These are phyloP conservation scores for Platycheirus rosarum DNA, from an alignment of 2,888 invertebrate genomes.

Conservation along the genomic window DNA sequence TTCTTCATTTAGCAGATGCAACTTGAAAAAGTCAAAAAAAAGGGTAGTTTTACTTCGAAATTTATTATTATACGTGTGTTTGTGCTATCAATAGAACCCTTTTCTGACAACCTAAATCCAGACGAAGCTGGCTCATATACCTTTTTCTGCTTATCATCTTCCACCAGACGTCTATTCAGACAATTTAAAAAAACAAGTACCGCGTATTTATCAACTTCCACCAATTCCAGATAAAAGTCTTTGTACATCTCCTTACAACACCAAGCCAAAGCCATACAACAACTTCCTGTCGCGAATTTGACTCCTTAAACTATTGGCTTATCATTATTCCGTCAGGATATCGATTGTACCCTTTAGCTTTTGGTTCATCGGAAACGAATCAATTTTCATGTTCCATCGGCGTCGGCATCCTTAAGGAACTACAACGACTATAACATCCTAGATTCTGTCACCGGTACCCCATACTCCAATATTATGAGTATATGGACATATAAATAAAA, in stretches of 20 bases:
- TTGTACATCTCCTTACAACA: background rate
- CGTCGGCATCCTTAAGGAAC: constrained; percentile 45
- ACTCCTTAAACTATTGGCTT: constrained; percentile 62
- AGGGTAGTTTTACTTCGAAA: too few species aligned
- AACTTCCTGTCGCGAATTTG: constrained; percentile 72
- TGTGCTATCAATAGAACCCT: too few species aligned
- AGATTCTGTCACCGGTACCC: constrained; percentile 61
- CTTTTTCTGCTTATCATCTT: constrained; percentile 2
- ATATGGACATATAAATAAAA: constrained; percentile 31
- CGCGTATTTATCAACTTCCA: constrained; percentile 8
- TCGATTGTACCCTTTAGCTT: constrained; percentile 74
- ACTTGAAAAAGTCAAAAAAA: too few species aligned
- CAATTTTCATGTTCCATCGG: constrained; percentile 72
- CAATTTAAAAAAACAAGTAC: constrained; percentile 5
- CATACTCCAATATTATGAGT: background rate
- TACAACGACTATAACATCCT: constrained; percentile 31
- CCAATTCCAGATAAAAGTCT: constrained; percentile 12
- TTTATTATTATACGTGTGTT: too few species aligned
- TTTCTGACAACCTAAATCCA: too few species aligned
- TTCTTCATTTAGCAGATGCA: too few species aligned
- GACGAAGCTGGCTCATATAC: background rate
- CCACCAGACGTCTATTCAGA: background rate
- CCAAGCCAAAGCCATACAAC: constrained; percentile 38
- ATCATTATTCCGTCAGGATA: constrained; percentile 71
- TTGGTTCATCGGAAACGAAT: constrained; percentile 74